Conservation (phyloP, 2,113 vertebrate species). For the Narcine bancroftii region DNA sequence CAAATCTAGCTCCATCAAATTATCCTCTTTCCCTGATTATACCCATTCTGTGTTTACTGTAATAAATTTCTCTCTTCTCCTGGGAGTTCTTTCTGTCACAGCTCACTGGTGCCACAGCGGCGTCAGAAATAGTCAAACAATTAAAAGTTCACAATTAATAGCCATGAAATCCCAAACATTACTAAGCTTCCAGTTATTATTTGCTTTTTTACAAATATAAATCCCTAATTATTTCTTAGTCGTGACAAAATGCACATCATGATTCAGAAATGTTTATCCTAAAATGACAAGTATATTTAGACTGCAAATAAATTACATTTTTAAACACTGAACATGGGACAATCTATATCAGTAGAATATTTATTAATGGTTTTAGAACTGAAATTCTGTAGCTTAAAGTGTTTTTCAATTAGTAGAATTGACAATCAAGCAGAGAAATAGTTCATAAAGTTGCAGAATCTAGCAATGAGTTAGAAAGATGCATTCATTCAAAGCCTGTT, state of each 20-base stretch:
- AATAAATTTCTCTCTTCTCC: constrained; percentile 46
- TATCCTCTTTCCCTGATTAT: constrained; percentile 10
- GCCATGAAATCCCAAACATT: constrained; percentile 48
- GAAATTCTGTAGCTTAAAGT: background rate
- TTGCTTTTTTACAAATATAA: constrained; percentile 41
- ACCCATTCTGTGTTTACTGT: constrained; percentile 40
- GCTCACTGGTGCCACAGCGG: constrained; percentile 44
- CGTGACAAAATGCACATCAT: constrained; percentile 53
- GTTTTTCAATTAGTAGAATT: background rate
- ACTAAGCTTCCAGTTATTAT: constrained; percentile 48
- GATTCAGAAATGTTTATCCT: background rate
- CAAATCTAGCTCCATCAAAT: background rate
- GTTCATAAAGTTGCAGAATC: too few species aligned
- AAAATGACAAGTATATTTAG: background rate
- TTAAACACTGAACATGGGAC: background rate
- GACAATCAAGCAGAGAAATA: background rate
- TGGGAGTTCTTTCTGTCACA: constrained; percentile 41
- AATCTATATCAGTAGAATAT: background rate
- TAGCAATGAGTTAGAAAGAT: background rate
- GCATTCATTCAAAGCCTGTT: background rate
- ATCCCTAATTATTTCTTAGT: constrained; percentile 52
- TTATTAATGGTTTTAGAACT: background rate
- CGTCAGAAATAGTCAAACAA: constrained; percentile 48
- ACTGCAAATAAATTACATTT: background rate
- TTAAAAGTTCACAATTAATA: constrained; percentile 54